These are phyloP conservation scores for Pyrrhosoma nymphula DNA, from an alignment of 2,888 invertebrate genomes.

Conservation along the genomic window DNA sequence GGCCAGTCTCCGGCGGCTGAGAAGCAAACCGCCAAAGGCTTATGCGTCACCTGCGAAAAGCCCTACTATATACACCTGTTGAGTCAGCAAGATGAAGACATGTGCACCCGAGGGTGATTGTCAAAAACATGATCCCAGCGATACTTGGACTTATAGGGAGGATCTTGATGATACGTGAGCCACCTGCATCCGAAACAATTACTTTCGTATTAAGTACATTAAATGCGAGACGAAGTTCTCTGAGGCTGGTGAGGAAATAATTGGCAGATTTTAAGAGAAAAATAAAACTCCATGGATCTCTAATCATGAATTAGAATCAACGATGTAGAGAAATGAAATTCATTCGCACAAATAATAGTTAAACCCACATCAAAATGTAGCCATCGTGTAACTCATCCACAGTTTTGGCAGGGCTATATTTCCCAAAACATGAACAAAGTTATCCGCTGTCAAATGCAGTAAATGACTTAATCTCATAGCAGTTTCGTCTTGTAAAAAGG, in stretches of 20 bases:
- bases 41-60: slow-evolving; percentile 45
- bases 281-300: too few species aligned
- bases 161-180: background rate
- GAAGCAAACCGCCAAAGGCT: background rate
- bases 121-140: background rate
- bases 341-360: too few species aligned
- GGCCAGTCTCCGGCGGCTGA: background rate
- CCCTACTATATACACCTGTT: slow-evolving; percentile 42
- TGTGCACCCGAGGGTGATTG: background rate
- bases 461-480: too few species aligned
- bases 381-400: too few species aligned
- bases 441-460: too few species aligned
- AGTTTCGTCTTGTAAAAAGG: too few species aligned
- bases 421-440: too few species aligned
- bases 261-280: background rate
- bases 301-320: too few species aligned
- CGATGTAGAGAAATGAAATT: too few species aligned
- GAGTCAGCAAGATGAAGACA: background rate
- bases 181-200: background rate
- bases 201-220: background rate
- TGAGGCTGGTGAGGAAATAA: background rate
- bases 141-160: background rate
- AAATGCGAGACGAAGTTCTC: background rate
- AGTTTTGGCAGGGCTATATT: too few species aligned
- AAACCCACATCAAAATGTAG: too few species aligned